Base-by-base conservation (phyloP, 2,113 vertebrate genomes). In the Rostratula benghalensis region DNA sequence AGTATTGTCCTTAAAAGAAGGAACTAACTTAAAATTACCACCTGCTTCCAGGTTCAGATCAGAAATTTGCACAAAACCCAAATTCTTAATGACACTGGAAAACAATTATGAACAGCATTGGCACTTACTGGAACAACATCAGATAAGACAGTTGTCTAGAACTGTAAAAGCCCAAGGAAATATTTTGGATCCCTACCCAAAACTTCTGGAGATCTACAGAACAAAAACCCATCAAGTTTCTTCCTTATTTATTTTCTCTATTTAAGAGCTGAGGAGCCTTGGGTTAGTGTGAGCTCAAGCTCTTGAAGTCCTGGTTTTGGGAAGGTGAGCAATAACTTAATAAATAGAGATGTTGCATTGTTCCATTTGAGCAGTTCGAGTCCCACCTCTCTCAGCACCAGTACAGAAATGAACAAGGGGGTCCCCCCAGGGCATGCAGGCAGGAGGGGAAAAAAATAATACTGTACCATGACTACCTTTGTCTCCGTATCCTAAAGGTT, bases 41-140 rank as follows among this genome's bases (percentile, higher is more conserved):
- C 96, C 95, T 95, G 97, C 96, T 96, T 97, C 97, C 97, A 97
- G 94, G 89, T 97, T 97, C 96, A 94, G 95, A 96, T 97, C 84
- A 91, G 93, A 98, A 98, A 89, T 91, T 97, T 97, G 94, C 91
- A 95, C 93, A 96, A 96, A 83, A 78, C 16, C 79, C 97, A 92
- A 97, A 97, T 89, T 92, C 93, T 95, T 88, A 95, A 90, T 97
- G 96, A 97, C 94, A 92, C 89, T 54, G 90, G 83, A 89, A 95
- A 97, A 97, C 96, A 94, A 88, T 63, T 91, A 94, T 94, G 94
- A 96, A 97, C 43, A 96, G 96, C 95, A 96, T 96, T 98, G 98
- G 98, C 98, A 98, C 98, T 93, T 94, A 92, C 94, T 96, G 92
- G 71, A 96, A 96, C 89, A 94, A 95, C 91, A 95, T 93, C 95